A percentile compares a stretch with the other conserved stretches of the same genome.
Conservation (phyloP, 2,888 invertebrate genomes). For the Saturnia pavonia region DNA sequence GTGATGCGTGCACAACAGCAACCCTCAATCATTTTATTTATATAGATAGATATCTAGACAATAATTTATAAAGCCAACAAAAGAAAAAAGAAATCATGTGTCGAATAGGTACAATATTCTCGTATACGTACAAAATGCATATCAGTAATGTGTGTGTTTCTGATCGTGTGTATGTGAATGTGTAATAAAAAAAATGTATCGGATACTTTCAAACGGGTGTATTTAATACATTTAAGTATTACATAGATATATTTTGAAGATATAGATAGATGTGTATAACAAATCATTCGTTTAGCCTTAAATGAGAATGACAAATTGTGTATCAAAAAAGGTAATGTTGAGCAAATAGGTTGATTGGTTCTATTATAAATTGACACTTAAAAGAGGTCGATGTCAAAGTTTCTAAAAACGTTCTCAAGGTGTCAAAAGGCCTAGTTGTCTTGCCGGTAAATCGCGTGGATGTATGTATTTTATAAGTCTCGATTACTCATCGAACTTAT, state of each 20-base stretch:
- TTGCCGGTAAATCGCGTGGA: background rate
- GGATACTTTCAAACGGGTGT: background rate
- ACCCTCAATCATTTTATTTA: too few relatives aligned
- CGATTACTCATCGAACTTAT: background rate
- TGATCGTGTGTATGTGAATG: too few relatives aligned
- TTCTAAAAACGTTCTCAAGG: constrained; percentile 10
- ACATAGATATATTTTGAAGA: background rate
- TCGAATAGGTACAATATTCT: too few relatives aligned
- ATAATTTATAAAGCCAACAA: too few relatives aligned
- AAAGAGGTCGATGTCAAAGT: background rate
- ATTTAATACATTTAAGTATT: background rate
- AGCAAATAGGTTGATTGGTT: background rate
- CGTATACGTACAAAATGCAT: too few relatives aligned
- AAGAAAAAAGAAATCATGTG: too few relatives aligned
- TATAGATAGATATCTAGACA: too few relatives aligned
- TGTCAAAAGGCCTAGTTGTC: background rate
- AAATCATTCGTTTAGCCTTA: background rate
- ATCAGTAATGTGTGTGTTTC: too few relatives aligned
- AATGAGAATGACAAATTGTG: background rate
- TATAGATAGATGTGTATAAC: background rate
- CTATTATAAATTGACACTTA: background rate
- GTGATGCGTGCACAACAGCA: too few relatives aligned
- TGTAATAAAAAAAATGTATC: too few relatives aligned
- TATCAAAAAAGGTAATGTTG: background rate
- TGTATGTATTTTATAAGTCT: background rate